phyloP scores from a whole-genome alignment of 2,888 invertebrate species.

The Coronaproctus castanopsis region DNA sequence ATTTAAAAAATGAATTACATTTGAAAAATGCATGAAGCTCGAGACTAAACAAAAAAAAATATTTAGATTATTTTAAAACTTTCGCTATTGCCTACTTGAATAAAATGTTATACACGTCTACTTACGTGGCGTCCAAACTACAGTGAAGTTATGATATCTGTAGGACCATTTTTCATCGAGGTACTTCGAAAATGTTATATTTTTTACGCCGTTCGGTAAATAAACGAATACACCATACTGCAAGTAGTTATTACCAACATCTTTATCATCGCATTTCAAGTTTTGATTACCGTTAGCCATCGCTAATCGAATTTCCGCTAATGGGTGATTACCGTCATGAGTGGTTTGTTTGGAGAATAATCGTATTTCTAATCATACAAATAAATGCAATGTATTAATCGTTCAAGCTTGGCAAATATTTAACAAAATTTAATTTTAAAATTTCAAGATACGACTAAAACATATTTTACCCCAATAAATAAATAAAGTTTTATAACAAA shows the following conservation, averaged over 20 bases:
- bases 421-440: not conserved
- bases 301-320: slow-evolving; percentile 32
- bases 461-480: not conserved
- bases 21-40: no score
- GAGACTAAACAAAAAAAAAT: no score
- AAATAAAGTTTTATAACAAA: no score
- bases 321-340: slow-evolving; percentile 24
- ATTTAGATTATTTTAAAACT: no score
- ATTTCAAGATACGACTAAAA: not conserved
- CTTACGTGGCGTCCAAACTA: slow-evolving; percentile 30
- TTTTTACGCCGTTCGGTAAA: slow-evolving; percentile 16
- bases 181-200: slow-evolving; percentile 19
- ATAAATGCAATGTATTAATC: no score
- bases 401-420: no score
- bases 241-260: slow-evolving; percentile 22
- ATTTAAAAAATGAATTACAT: no score
- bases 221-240: slow-evolving; percentile 24
- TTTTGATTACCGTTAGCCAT: slow-evolving; percentile 27
- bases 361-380: slow-evolving; percentile 28
- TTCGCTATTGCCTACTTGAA: no score
- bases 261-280: slow-evolving; percentile 13
- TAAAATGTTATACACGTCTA: no score
- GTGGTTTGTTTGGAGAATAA: slow-evolving; percentile 24
- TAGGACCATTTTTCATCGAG: slow-evolving; percentile 24
- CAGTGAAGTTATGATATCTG: slow-evolving; percentile 31